Percentiles rank a stretch among this genome's conserved stretches.
These are phyloP conservation scores for Dynastes tityus DNA, from an alignment of 2,888 invertebrate genomes.

Conservation along the genomic window DNA sequence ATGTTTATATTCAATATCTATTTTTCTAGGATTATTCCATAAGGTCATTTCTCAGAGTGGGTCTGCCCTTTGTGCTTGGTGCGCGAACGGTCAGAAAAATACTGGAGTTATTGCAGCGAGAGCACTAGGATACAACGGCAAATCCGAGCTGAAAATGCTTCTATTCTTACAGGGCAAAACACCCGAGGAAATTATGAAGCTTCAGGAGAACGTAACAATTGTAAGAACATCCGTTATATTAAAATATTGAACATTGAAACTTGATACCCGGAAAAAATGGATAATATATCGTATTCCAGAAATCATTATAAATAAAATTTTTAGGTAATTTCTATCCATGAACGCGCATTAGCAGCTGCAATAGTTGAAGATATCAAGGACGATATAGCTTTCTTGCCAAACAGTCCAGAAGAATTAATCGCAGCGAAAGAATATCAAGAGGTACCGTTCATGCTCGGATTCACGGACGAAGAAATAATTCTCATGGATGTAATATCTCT, in stretches of 20 bases:
- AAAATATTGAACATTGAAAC: no score
- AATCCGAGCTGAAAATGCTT: slow-evolving; percentile 25
- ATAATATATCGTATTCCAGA: no score
- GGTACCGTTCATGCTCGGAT: slow-evolving; percentile 48
- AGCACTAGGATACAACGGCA: slow-evolving; percentile 13
- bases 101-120: slow-evolving; percentile 38
- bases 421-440: slow-evolving; percentile 35
- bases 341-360: slow-evolving; percentile 14
- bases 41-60: slow-evolving; percentile 49
- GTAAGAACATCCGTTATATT: slow-evolving; percentile 18
- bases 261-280: no score
- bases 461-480: slow-evolving; percentile 36
- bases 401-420: slow-evolving; percentile 23
- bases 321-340: slow-evolving; percentile 37
- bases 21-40: slow-evolving; percentile 48
- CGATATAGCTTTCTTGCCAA: slow-evolving; percentile 34
- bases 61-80: slow-evolving; percentile 40
- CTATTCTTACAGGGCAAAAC: slow-evolving; percentile 35
- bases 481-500: slow-evolving; percentile 9
- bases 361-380: slow-evolving; percentile 35
- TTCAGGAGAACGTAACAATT: slow-evolving; percentile 34
- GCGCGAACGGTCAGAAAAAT: slow-evolving; percentile 19
- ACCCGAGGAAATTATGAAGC: slow-evolving; percentile 44
- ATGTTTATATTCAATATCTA: not conserved
- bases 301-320: not conserved